phyloP scores from a whole-genome alignment of 2,888 invertebrate species.

The Eilema caniola region DNA sequence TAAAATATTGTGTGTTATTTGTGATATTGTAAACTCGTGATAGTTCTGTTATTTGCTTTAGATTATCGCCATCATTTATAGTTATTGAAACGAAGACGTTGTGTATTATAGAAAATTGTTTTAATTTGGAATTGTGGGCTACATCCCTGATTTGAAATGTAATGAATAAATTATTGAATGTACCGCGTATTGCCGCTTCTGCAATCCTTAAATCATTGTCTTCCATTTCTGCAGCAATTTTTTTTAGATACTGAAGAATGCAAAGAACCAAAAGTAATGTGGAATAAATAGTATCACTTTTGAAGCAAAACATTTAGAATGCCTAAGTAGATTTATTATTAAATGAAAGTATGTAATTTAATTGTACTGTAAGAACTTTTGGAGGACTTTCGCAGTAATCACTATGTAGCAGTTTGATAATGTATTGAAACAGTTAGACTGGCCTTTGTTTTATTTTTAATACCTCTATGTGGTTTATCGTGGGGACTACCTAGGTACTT shows the following conservation, averaged over 20 bases:
- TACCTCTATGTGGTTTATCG: not conserved
- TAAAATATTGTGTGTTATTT: constrained; percentile 60
- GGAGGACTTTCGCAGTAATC: not conserved
- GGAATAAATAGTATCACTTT: constrained; percentile 29
- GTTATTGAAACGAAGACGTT: constrained; percentile 64
- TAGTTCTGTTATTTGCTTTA: constrained; percentile 60
- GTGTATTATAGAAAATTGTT: constrained; percentile 62
- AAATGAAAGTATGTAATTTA: constrained; percentile 7
- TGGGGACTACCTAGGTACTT: not conserved
- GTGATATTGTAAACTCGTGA: constrained; percentile 54
- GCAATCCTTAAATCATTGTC: constrained; percentile 54
- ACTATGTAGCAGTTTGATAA: not conserved
- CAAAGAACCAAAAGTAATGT: constrained; percentile 30
- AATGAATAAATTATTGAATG: constrained; percentile 62
- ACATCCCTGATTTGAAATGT: constrained; percentile 55
- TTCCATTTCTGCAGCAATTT: constrained; percentile 47
- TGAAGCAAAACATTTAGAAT: constrained; percentile 36
- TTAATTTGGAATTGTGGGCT: constrained; percentile 52
- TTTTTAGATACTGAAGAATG: constrained; percentile 42
- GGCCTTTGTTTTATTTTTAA: constrained; percentile 2
- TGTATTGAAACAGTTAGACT: not conserved
- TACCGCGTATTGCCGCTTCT: constrained; percentile 56
- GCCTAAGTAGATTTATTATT: not conserved
- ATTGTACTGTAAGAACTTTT: not conserved
- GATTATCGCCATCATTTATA: constrained; percentile 57